Evolutionary conservation across 2,888 invertebrate genomes (phyloP).

Genomic region (Colletes collaris): DNA sequence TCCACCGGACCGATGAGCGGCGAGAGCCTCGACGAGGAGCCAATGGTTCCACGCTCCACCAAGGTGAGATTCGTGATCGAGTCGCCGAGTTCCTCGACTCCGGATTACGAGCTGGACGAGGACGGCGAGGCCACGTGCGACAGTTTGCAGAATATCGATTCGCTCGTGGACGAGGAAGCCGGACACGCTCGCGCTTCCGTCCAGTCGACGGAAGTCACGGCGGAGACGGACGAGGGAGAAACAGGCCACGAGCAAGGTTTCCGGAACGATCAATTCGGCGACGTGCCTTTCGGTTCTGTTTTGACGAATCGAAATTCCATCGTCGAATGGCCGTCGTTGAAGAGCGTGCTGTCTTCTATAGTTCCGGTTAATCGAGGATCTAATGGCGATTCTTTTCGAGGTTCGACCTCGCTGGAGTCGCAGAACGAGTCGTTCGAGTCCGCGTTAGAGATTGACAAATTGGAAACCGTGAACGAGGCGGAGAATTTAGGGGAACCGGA

Average conservation of each 20-base stretch:
- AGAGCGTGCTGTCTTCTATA: not conserved
- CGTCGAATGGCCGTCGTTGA: not conserved
- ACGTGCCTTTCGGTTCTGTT: conserved; percentile 41
- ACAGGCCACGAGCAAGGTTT: not conserved
- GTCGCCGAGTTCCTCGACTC: conserved; percentile 67
- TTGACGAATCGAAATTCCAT: conserved; percentile 1
- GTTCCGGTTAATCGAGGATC: not conserved
- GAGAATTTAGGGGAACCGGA: not conserved
- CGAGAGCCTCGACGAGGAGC: conserved; percentile 48
- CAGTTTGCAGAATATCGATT: conserved; percentile 31
- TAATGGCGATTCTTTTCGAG: not conserved
- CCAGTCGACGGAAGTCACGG: conserved; percentile 30
- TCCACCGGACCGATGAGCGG: conserved; percentile 46
- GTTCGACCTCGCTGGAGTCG: not conserved
- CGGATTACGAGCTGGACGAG: conserved; percentile 49
- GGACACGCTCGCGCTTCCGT: not conserved
- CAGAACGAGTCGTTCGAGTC: not conserved
- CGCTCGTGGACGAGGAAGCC: conserved; percentile 17
- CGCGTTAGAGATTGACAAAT: not conserved
- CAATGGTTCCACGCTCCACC: conserved; percentile 24
- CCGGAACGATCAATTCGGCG: conserved; percentile 26
- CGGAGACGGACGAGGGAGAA: not conserved
- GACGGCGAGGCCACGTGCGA: conserved; percentile 23
- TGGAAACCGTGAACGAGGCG: not conserved
- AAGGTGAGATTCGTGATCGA: conserved; percentile 78